phyloP scores from a whole-genome alignment of 2,797 vertebrate genomes.

The Sarcophilus harrisii region DNA sequence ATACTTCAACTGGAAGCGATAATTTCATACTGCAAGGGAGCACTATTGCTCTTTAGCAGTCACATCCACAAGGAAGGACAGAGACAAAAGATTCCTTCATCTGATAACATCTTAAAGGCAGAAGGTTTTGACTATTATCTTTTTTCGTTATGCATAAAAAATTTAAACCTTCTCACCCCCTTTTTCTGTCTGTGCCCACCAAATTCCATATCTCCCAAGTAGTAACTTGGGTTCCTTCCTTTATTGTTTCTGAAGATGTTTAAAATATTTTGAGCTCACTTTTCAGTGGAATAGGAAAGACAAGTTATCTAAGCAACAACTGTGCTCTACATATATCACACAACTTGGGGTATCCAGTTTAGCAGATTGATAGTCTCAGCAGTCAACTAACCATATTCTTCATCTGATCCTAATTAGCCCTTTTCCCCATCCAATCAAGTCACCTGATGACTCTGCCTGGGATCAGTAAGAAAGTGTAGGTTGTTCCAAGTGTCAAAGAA shows the following conservation, averaged over 20 bases:
- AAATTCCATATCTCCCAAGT: constrained; percentile 62
- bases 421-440: constrained; percentile 79
- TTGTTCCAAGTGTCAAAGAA: constrained; percentile 68
- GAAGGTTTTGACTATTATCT: constrained; percentile 80
- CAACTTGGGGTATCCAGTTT: constrained; percentile 52
- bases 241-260: constrained; percentile 81
- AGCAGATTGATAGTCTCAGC: constrained; percentile 73
- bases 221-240: constrained; percentile 57
- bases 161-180: constrained; percentile 42
- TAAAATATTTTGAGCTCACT: constrained; percentile 71
- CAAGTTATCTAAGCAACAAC: not conserved
- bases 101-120: constrained; percentile 64
- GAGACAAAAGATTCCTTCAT: constrained; percentile 65
- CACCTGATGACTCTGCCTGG: constrained; percentile 74
- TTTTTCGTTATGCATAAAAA: constrained; percentile 58
- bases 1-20: not conserved
- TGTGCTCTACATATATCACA: not conserved
- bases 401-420: constrained; percentile 85
- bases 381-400: constrained; percentile 65
- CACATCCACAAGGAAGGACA: constrained; percentile 54
- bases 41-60: constrained; percentile 50
- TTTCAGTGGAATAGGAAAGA: constrained; percentile 68
- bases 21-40: not conserved
- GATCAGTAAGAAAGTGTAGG: constrained; percentile 82
- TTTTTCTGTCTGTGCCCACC: constrained; percentile 5